A percentile compares a stretch with the other conserved stretches of the same genome.
Conservation (phyloP, 2,888 invertebrate species). For the Aphrophora alni region DNA sequence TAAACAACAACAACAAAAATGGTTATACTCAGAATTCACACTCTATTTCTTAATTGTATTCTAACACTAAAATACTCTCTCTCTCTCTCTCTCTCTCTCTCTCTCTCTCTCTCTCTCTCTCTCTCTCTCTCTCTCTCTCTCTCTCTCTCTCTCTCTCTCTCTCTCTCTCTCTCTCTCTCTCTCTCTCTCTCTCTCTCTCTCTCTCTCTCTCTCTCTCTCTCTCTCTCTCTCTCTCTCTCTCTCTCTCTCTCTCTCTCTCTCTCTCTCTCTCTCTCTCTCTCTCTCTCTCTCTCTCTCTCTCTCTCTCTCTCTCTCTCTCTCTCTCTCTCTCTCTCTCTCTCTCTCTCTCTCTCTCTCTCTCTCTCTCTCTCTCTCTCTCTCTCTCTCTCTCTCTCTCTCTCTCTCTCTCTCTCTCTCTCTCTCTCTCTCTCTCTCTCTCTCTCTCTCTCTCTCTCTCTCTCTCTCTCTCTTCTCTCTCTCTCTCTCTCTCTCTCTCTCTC, state of each 20-base stretch:
- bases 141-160: slow-evolving; percentile 17
- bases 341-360: slow-evolving; percentile 17
- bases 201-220: slow-evolving; percentile 19
- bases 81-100: slow-evolving; percentile 15
- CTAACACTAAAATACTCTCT: too few species aligned
- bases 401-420: slow-evolving; percentile 14
- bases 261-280: slow-evolving; percentile 19
- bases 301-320: slow-evolving; percentile 20
- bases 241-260: slow-evolving; percentile 20
- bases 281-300: slow-evolving; percentile 17
- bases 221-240: slow-evolving; percentile 17
- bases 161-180: slow-evolving; percentile 17
- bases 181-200: slow-evolving; percentile 20
- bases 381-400: slow-evolving; percentile 20
- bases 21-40: too few species aligned
- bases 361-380: slow-evolving; percentile 20
- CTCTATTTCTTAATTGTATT: neutral
- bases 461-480: slow-evolving; percentile 21
- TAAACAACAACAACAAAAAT: too few species aligned
- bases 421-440: slow-evolving; percentile 18
- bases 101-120: slow-evolving; percentile 19
- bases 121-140: slow-evolving; percentile 20
- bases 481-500: slow-evolving; percentile 23
- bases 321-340: slow-evolving; percentile 17
- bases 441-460: slow-evolving; percentile 17